Evolutionary conservation across 2,888 invertebrate genomes (phyloP).

Genomic region (Mesochorus sp.): DNA sequence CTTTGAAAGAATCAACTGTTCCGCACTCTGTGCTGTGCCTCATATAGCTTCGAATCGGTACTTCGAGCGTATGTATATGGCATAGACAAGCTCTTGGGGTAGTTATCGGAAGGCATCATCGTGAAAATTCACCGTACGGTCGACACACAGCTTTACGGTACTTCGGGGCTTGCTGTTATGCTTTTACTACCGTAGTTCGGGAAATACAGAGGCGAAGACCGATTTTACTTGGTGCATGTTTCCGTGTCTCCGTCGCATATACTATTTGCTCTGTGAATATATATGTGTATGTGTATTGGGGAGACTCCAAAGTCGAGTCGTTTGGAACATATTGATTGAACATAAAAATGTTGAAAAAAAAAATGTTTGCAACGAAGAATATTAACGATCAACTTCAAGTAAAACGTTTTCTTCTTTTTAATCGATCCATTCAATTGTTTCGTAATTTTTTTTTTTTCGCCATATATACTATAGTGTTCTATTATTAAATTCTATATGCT

Average conservation of each 20-base stretch:
- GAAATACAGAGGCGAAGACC: constrained; percentile 68
- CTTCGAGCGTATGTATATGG: constrained; percentile 29
- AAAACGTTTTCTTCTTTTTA: not conserved
- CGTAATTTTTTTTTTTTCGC: too few relatives aligned
- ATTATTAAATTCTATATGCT: not conserved
- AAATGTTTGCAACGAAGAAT: not conserved
- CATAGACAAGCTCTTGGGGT: constrained; percentile 35
- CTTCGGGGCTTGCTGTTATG: constrained; percentile 80
- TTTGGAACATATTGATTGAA: not conserved
- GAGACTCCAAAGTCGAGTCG: not conserved
- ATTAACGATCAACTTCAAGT: not conserved
- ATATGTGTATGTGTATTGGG: too few relatives aligned
- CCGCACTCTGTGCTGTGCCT: constrained; percentile 10
- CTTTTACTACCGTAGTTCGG: constrained; percentile 80
- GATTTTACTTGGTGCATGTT: constrained; percentile 51
- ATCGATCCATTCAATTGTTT: too few relatives aligned
- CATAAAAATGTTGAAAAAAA: not conserved
- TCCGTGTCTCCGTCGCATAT: constrained; percentile 12
- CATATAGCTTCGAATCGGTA: constrained; percentile 37
- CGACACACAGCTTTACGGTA: constrained; percentile 79
- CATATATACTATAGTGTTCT: too few relatives aligned
- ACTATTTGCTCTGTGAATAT: not conserved
- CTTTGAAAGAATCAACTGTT: constrained; percentile 38
- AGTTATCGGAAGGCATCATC: constrained; percentile 72
- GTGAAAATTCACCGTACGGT: constrained; percentile 79